Percentiles rank a stretch among this genome's conserved stretches.
phyloP scores from a whole-genome alignment of 2,888 invertebrate genomes.

The Pegoplata infirma region DNA sequence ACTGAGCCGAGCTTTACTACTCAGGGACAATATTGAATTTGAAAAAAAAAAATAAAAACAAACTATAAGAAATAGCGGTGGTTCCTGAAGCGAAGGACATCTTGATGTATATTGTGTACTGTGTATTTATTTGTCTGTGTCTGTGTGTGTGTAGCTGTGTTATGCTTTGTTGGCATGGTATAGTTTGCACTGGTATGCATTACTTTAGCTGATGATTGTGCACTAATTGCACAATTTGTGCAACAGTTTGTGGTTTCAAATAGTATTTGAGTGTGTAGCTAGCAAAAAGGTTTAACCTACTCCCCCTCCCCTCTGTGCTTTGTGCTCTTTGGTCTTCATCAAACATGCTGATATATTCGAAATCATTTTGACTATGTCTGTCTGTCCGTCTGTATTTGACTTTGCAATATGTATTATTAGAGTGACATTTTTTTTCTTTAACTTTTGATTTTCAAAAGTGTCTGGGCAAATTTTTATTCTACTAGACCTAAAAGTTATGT shows the following conservation, averaged over 20 bases:
- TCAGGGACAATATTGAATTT: constrained; percentile 57
- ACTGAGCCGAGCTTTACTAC: constrained; percentile 41
- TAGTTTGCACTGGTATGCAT: constrained; percentile 50
- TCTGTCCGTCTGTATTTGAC: constrained; percentile 27
- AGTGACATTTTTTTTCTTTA: too few relatives aligned
- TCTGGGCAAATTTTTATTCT: too few relatives aligned
- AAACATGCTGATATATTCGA: constrained; percentile 37
- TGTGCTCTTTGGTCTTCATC: background rate
- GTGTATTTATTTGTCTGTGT: background rate
- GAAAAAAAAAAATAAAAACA: constrained; percentile 28
- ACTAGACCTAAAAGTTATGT: too few relatives aligned
- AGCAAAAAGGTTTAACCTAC: constrained; percentile 53
- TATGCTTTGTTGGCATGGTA: background rate
- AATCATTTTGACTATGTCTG: constrained; percentile 38
- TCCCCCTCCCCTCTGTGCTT: constrained; percentile 13
- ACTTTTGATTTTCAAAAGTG: too few relatives aligned
- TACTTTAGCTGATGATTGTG: constrained; percentile 62
- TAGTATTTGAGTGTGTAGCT: constrained; percentile 52
- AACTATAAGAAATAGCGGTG: constrained; percentile 47
- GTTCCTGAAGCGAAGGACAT: constrained; percentile 67
- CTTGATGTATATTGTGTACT: constrained; percentile 62
- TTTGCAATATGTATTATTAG: too few relatives aligned
- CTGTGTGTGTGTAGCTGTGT: background rate
- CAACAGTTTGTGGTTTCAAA: constrained; percentile 47
- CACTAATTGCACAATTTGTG: constrained; percentile 64